phyloP scores from a whole-genome alignment of 2,797 vertebrate species.

The Remorina albescens region DNA sequence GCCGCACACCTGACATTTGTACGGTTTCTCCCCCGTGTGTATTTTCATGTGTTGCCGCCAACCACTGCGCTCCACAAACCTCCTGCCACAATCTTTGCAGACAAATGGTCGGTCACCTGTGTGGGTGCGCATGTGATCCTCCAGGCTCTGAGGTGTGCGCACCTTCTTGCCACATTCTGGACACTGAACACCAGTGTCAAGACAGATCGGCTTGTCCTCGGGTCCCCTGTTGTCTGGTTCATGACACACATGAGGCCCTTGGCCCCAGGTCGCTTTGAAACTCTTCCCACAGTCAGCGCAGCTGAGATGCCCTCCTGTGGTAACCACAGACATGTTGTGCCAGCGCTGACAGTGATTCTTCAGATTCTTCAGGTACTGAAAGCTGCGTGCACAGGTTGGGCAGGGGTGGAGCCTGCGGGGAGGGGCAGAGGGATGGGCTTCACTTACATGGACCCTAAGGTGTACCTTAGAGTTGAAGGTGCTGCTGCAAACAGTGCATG shows the following conservation, averaged over 20 bases:
- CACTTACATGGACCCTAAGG: conserved; percentile 74
- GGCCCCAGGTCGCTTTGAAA: conserved; percentile 83
- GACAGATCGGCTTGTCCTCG: conserved; percentile 76
- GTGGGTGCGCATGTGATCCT: conserved; percentile 85
- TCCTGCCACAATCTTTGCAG: conserved; percentile 83
- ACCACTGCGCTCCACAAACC: conserved; percentile 80
- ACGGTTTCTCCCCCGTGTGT: conserved; percentile 81
- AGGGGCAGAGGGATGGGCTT: conserved; percentile 78
- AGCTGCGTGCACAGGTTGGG: conserved; percentile 84
- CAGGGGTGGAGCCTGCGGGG: conserved; percentile 82
- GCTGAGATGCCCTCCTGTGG: conserved; percentile 78
- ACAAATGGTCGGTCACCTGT: conserved; percentile 83
- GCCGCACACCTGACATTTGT: conserved; percentile 82
- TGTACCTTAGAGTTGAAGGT: conserved; percentile 78
- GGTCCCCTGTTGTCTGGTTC: conserved; percentile 54
- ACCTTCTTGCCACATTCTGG: conserved; percentile 81
- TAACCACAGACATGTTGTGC: conserved; percentile 81
- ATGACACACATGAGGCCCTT: conserved; percentile 83
- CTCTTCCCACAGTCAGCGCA: conserved; percentile 81
- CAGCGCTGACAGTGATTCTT: conserved; percentile 85
- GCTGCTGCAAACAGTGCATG: conserved; percentile 74
- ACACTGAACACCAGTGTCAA: conserved; percentile 80
- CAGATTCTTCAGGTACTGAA: conserved; percentile 84
- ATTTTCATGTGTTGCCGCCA: conserved; percentile 83
- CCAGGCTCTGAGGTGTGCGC: conserved; percentile 81